Conservation (phyloP, 2,113 vertebrate species). For the Trinectes maculatus region DNA sequence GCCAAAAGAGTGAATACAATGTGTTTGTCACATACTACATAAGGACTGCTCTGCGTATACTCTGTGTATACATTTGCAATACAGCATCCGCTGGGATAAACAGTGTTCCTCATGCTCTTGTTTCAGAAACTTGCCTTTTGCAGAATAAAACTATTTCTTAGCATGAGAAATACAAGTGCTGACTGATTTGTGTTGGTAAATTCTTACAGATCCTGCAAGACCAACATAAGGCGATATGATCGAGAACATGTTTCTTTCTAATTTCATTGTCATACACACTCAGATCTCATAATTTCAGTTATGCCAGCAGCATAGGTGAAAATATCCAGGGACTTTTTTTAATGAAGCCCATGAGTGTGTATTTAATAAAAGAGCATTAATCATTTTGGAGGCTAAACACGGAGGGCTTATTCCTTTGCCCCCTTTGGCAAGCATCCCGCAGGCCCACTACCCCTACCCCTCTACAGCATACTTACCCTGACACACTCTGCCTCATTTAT, state of each 20-base stretch:
- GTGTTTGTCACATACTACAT: neutral
- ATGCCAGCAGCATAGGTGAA: conserved; percentile 30
- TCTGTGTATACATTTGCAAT: neutral
- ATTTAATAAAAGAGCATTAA: conserved; percentile 81
- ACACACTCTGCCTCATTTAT: conserved; percentile 59
- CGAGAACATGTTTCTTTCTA: conserved; percentile 15
- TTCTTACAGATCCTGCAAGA: conserved; percentile 16
- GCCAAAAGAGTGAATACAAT: neutral
- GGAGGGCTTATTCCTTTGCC: conserved; percentile 68
- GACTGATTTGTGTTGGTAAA: neutral
- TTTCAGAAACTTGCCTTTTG: neutral
- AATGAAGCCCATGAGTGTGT: conserved; percentile 68
- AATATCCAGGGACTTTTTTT: conserved; percentile 65
- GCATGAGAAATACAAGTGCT: neutral
- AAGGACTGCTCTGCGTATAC: neutral
- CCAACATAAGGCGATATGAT: neutral
- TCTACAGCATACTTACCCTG: conserved; percentile 40
- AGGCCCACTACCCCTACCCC: conserved; percentile 46
- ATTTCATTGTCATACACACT: conserved; percentile 26
- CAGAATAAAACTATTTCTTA: conserved; percentile 1
- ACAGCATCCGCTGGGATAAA: neutral
- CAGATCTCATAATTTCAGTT: conserved; percentile 52
- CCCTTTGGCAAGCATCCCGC: conserved; percentile 61
- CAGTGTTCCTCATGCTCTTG: neutral
- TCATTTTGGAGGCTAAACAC: conserved; percentile 73